These are phyloP conservation scores for Typhlichthys eigenmanni DNA, from an alignment of 2,797 vertebrate genomes.

Conservation along the genomic window DNA sequence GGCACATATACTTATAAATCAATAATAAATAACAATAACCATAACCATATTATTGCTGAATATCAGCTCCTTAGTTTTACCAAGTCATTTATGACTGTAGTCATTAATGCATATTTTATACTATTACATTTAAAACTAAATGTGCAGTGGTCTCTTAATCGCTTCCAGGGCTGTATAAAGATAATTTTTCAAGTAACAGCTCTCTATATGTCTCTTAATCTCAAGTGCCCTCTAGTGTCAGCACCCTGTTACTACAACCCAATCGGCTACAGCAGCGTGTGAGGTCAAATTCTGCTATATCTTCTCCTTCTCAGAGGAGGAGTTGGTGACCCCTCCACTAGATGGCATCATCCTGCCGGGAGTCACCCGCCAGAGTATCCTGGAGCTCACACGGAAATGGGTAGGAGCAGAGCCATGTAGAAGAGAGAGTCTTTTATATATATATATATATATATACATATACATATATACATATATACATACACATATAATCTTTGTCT, in stretches of 20 bases:
- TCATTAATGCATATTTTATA: too few species aligned
- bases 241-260: slow-evolving; percentile 3
- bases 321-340: slow-evolving; percentile 88
- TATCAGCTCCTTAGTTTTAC: too few species aligned
- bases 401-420: slow-evolving; percentile 59
- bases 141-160: too few species aligned
- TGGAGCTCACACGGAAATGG: slow-evolving; percentile 83
- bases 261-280: neutral
- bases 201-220: too few species aligned
- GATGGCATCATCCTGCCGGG: slow-evolving; percentile 92
- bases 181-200: too few species aligned
- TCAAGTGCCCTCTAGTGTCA: slow-evolving; percentile 45
- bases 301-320: slow-evolving; percentile 77
- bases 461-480: neutral
- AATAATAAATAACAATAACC: neutral
- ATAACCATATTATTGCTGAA: too few species aligned
- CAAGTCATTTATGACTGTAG: too few species aligned
- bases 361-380: slow-evolving; percentile 84
- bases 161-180: neutral
- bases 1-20: too few species aligned
- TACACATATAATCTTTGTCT: neutral
- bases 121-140: too few species aligned
- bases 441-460: neutral
- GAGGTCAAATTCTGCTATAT: too few species aligned
- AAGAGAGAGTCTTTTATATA: neutral